A percentile compares a stretch with the other conserved stretches of the same genome.
Evolutionary conservation across 2,888 invertebrate genomes (phyloP).

Genomic region (Andrena trimmerana): DNA sequence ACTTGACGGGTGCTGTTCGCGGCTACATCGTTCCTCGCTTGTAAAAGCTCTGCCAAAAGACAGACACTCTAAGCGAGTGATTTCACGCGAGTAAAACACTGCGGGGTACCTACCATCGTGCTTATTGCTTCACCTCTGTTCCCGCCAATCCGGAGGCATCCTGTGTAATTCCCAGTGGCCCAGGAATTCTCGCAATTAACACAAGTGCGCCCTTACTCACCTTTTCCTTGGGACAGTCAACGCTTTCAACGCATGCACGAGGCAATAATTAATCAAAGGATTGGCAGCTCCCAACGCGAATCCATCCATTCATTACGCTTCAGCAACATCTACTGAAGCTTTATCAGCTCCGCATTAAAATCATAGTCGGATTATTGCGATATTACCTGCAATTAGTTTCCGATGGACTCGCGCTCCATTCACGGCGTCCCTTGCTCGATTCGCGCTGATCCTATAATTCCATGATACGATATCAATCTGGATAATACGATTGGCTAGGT

Average conservation of each 20-base stretch:
- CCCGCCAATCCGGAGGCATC: constrained; percentile 8
- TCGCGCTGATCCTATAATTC: constrained; percentile 16
- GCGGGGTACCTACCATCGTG: neutral
- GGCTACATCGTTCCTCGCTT: constrained; percentile 53
- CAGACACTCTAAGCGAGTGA: constrained; percentile 14
- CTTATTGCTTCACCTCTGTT: constrained; percentile 28
- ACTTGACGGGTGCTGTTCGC: constrained; percentile 52
- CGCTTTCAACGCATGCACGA: neutral
- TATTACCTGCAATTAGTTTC: constrained; percentile 64
- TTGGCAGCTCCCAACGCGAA: constrained; percentile 34
- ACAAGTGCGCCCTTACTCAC: neutral
- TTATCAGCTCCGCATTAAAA: constrained; percentile 43
- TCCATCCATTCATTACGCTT: constrained; percentile 60
- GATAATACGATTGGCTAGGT: neutral
- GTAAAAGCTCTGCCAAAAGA: constrained; percentile 57
- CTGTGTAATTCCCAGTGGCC: constrained; percentile 13
- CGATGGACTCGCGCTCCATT: constrained; percentile 20
- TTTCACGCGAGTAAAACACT: constrained; percentile 30
- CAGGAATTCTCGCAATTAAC: constrained; percentile 13
- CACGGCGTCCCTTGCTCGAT: constrained; percentile 32
- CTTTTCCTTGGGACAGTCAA: constrained; percentile 6
- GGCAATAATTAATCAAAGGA: constrained; percentile 23
- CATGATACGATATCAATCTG: neutral
- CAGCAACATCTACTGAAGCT: constrained; percentile 57
- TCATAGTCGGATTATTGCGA: constrained; percentile 51